phyloP scores from a whole-genome alignment of 2,888 invertebrate genomes.

The Cacoxenus indagator region DNA sequence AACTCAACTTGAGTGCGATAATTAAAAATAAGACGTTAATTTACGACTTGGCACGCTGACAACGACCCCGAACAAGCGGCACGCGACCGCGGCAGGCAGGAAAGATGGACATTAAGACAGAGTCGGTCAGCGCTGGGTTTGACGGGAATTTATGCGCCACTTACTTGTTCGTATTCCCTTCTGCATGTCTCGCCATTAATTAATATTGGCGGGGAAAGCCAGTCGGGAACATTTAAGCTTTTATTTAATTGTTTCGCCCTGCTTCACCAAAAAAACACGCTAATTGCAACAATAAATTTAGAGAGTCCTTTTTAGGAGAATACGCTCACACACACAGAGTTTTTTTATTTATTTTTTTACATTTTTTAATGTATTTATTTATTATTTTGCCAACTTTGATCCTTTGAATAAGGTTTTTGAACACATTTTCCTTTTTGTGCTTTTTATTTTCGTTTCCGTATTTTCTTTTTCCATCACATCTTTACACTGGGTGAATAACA shows the following conservation, averaged over 20 bases:
- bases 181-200: slow-evolving; percentile 37
- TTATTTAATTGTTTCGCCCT: slow-evolving; percentile 32
- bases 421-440: no score
- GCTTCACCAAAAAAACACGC: slow-evolving; percentile 32
- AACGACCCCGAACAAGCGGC: slow-evolving; percentile 32
- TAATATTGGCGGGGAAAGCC: slow-evolving; percentile 41
- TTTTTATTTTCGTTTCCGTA: no score
- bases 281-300: slow-evolving; percentile 58
- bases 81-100: slow-evolving; percentile 53
- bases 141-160: slow-evolving; percentile 10
- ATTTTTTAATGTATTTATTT: no score
- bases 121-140: no score
- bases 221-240: background rate
- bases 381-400: no score
- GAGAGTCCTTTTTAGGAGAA: slow-evolving; percentile 32
- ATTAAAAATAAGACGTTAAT: slow-evolving; percentile 61
- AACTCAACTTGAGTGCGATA: slow-evolving; percentile 52
- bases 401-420: no score
- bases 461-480: no score
- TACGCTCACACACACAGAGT: no score
- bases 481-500: no score
- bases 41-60: slow-evolving; percentile 42
- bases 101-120: no score
- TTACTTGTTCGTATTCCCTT: slow-evolving; percentile 13
- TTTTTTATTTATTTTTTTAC: no score